Conservation (phyloP, 2,113 vertebrate genomes). For the Xiphophorus maculatus region DNA sequence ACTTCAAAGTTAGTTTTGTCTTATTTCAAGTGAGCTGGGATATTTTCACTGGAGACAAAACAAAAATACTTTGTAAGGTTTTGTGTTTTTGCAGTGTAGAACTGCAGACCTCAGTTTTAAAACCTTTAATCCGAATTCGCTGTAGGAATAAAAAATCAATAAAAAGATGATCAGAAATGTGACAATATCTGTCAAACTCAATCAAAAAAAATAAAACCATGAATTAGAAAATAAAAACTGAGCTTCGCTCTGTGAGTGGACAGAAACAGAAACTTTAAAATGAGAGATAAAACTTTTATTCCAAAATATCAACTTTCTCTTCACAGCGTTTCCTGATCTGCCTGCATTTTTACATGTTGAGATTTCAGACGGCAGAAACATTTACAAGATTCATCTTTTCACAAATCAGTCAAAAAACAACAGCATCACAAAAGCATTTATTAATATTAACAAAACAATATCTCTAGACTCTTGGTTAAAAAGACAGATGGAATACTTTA, state of each 20-base stretch:
- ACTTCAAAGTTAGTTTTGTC: no score
- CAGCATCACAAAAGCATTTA: neutral
- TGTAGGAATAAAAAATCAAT: neutral
- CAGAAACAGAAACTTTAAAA: neutral
- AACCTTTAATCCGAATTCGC: neutral
- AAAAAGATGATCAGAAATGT: neutral
- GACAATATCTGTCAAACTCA: neutral
- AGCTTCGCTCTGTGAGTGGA: neutral
- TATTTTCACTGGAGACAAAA: no score
- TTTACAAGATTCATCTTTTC: neutral
- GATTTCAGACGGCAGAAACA: no score
- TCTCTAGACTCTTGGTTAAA: neutral
- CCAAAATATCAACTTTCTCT: neutral
- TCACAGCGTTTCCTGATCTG: neutral
- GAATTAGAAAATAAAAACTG: neutral
- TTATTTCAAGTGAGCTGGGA: no score
- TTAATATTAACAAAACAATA: neutral
- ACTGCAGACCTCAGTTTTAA: no score
- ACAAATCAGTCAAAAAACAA: neutral
- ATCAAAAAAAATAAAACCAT: neutral
- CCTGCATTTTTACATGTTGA: no score
- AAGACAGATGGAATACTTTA: neutral
- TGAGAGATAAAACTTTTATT: neutral
- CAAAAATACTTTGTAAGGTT: no score
- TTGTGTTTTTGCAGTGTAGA: no score